phyloP scores from a whole-genome alignment of 2,113 vertebrate species.

The Periophthalmodon schlosseri region DNA sequence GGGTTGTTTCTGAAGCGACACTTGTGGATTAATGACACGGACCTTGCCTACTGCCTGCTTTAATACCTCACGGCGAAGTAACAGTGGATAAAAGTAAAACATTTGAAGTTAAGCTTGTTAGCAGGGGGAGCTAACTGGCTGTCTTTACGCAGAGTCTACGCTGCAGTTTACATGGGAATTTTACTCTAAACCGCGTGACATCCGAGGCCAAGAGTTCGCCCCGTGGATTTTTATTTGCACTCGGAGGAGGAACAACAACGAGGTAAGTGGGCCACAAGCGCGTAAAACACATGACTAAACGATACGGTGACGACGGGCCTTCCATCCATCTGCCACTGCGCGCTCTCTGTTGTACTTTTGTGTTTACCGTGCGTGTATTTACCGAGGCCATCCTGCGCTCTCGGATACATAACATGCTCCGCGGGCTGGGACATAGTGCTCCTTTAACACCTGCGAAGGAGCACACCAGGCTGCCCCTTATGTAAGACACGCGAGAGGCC shows the following conservation, averaged over 20 bases:
- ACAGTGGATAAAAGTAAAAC: constrained; percentile 50
- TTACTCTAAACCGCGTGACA: constrained; percentile 31
- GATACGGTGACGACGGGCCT: constrained; percentile 38
- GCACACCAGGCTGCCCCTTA: constrained; percentile 30
- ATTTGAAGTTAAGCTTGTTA: constrained; percentile 51
- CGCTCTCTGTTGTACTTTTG: constrained; percentile 43
- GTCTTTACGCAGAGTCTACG: constrained; percentile 17
- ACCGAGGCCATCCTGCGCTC: constrained; percentile 19
- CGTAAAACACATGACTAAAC: constrained; percentile 34
- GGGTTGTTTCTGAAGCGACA: not conserved
- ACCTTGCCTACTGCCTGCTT: constrained; percentile 22
- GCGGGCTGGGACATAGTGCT: constrained; percentile 23
- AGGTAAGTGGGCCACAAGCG: constrained; percentile 41
- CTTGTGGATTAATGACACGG: not conserved
- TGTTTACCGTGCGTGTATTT: constrained; percentile 15
- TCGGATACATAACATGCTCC: constrained; percentile 1
- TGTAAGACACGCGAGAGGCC: constrained; percentile 26
- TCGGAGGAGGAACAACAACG: constrained; percentile 14
- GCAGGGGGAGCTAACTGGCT: constrained; percentile 34
- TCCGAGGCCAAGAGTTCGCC: constrained; percentile 1
- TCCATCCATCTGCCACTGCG: constrained; percentile 21
- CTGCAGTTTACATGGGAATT: constrained; percentile 41
- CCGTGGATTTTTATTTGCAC: constrained; percentile 22
- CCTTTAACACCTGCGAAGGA: constrained; percentile 41
- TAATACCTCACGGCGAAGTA: constrained; percentile 27